Percentiles rank a stretch among this genome's conserved stretches.
Evolutionary conservation across 1,140 invertebrate species (phyloP).

Genomic region (Sycophila sp.): DNA sequence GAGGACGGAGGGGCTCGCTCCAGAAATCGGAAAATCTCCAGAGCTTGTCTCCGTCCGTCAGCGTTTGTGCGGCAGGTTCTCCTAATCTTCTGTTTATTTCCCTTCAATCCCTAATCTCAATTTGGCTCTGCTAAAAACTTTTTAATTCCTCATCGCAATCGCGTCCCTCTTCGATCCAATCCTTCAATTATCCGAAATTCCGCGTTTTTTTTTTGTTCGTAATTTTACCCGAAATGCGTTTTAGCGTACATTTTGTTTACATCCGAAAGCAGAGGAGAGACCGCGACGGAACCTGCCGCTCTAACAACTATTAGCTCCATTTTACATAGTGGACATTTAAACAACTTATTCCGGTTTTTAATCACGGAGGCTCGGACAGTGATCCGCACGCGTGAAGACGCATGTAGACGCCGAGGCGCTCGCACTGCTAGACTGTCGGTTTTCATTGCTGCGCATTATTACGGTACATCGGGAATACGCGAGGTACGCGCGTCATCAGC

Average conservation of each 20-base stretch:
- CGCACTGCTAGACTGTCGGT: constrained; percentile 68
- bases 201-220: too few relatives aligned
- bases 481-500: constrained; percentile 41
- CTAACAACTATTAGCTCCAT: constrained; percentile 63
- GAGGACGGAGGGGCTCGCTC: constrained; percentile 24
- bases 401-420: constrained; percentile 63
- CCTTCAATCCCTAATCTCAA: too few relatives aligned
- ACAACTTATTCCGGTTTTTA: constrained; percentile 69
- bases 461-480: constrained; percentile 52
- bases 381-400: constrained; percentile 60
- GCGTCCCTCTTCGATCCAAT: too few relatives aligned
- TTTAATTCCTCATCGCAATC: too few relatives aligned
- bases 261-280: constrained; percentile 29
- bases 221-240: too few relatives aligned
- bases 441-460: constrained; percentile 67
- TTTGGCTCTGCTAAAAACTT: too few relatives aligned
- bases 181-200: background rate
- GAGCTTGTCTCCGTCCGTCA: constrained; percentile 42
- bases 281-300: constrained; percentile 52
- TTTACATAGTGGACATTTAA: constrained; percentile 67
- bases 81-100: background rate
- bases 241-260: too few relatives aligned
- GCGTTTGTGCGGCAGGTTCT: constrained; percentile 51
- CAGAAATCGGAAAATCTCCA: constrained; percentile 36
- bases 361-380: constrained; percentile 64